These are phyloP conservation scores for Melanitta fusca DNA, from an alignment of 2,797 vertebrate genomes.

Conservation along the genomic window DNA sequence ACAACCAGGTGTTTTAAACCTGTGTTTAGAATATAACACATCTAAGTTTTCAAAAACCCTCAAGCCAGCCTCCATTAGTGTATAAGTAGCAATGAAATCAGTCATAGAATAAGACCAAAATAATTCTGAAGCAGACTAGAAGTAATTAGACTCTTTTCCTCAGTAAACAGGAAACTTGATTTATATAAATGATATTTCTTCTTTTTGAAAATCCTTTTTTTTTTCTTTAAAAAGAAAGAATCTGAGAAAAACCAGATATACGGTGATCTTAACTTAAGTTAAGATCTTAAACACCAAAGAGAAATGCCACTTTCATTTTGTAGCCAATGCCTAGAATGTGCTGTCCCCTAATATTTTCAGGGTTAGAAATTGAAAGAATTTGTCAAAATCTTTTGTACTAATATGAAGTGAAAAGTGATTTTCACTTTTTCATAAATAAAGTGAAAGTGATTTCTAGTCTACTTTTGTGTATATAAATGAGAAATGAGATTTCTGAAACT, in stretches of 20 bases:
- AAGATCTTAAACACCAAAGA: neutral
- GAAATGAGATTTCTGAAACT: neutral
- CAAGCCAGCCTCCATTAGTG: neutral
- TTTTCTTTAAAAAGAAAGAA: no score
- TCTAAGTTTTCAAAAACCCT: neutral
- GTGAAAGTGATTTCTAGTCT: neutral
- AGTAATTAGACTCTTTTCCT: neutral
- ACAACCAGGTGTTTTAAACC: fast-evolving
- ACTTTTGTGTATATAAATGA: neutral
- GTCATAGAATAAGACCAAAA: neutral
- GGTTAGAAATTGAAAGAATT: neutral
- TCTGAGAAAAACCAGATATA: neutral
- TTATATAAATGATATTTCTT: neutral
- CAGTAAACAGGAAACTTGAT: neutral
- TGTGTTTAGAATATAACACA: neutral
- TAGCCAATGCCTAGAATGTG: fast-evolving
- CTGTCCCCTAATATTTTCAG: neutral
- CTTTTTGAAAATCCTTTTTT: neutral
- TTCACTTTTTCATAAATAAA: neutral
- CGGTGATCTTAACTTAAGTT: neutral
- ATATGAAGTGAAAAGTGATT: neutral
- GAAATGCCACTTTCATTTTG: neutral
- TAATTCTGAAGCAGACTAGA: neutral
- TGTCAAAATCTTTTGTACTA: neutral
- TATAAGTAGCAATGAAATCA: neutral